A percentile compares a stretch with the other conserved stretches of the same genome.
These are phyloP conservation scores for Cebidichthys violaceus DNA, from an alignment of 2,113 vertebrate genomes.

Conservation along the genomic window DNA sequence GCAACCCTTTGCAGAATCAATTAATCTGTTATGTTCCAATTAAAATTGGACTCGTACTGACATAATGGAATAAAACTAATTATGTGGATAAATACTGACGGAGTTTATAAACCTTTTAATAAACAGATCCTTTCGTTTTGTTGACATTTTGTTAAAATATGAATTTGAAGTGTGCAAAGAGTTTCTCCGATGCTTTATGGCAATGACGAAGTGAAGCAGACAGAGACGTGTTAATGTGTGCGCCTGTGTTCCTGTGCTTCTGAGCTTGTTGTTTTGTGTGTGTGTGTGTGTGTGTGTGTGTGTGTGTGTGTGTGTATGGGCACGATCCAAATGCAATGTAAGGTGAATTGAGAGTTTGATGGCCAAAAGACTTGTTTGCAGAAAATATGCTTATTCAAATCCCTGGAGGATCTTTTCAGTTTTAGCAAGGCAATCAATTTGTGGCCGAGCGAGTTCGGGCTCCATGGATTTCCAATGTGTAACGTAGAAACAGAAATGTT, in stretches of 20 bases:
- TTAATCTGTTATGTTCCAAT: background rate
- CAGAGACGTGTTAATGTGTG: background rate
- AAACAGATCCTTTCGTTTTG: slow-evolving; percentile 3
- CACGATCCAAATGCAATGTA: slow-evolving; percentile 68
- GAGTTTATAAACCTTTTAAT: slow-evolving; percentile 1
- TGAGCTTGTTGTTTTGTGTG: background rate
- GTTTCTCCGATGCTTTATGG: slow-evolving; percentile 1
- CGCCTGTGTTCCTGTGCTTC: slow-evolving; percentile 21
- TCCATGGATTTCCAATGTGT: slow-evolving; percentile 72
- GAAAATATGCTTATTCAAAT: slow-evolving; percentile 81
- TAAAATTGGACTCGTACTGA: background rate
- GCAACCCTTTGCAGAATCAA: background rate
- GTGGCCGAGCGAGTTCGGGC: slow-evolving; percentile 38
- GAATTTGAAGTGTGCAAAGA: slow-evolving; percentile 8
- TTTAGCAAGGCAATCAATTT: slow-evolving; percentile 80
- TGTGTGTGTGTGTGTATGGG: background rate
- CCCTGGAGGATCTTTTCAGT: slow-evolving; percentile 65
- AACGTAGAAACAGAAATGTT: slow-evolving; percentile 54
- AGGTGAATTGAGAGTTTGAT: slow-evolving; percentile 72
- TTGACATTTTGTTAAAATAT: slow-evolving; percentile 21
- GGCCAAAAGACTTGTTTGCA: slow-evolving; percentile 75
- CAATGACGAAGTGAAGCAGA: slow-evolving; percentile 23
- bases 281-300: background rate
- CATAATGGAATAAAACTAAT: slow-evolving; percentile 1
- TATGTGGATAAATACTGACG: background rate